Evolutionary conservation across 2,797 vertebrate genomes (phyloP), one percentile per base, ranked within the genome.

Genomic region (Tachyglossus aculeatus): DNA sequence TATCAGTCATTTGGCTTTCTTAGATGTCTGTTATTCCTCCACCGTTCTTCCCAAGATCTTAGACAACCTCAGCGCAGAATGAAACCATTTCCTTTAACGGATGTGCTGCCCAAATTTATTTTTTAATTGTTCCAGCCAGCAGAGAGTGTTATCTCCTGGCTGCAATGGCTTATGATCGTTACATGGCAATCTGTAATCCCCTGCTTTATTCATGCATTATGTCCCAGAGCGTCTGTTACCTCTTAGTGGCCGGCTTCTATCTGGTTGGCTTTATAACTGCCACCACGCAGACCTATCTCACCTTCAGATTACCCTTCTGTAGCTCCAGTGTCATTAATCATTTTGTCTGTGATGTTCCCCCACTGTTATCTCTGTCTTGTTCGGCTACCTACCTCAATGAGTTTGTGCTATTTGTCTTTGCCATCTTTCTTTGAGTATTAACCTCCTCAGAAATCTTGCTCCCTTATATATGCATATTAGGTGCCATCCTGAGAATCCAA

Each of bases 1-100:
- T 36, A 83, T 83, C 1, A 65, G 72, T 1, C 74, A 19, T 29
- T 53, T 88, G 4, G 86, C 78, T 2, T 82, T 85, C 45, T 38
- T 88, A 40, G 84, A 88, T 53, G 32, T 86, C 62, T 86, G 86
- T 78, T 88, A 83, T 21, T 72, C 75, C 5, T 75, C 70, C 5
- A 86, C 83, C 12, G 85, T 85, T 2, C 82, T 51, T 5, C 84
- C 84, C n/a, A 51, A 71, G 64, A 85, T 86, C 12, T 27, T 88
- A 33, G 63, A 27, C 19, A 80, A 27, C 10, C 81, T 84, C 60
- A 4, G 78, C 84, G 14, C 44, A 67, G 32, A 69, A 71, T 9
- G 83, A 83, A 3, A 14, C n/a, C 6, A 80, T 86, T 14, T 83
- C 82, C 15, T 55, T 86, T 22, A 31, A 73, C 11, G 78, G 74